Evolutionary conservation across 1,140 invertebrate genomes (phyloP).

Genomic region (Bombus superbus): DNA sequence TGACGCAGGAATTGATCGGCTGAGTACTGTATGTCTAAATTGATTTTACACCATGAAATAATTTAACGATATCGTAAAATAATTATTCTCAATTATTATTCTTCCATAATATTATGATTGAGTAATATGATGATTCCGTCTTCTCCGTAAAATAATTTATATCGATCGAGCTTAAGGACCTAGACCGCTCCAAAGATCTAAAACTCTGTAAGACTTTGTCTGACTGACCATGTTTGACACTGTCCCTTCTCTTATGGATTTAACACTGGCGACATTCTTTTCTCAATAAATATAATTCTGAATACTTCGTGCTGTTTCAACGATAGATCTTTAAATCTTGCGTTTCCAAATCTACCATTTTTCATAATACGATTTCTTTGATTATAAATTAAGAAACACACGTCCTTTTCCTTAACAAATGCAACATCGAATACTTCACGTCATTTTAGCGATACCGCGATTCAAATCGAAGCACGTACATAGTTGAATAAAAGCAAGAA

Average conservation of each 20-base stretch:
- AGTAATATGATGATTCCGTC: too few relatives aligned
- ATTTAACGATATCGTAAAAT: not conserved
- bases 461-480: not conserved
- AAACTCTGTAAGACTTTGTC: not conserved
- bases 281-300: not conserved
- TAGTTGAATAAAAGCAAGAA: not conserved
- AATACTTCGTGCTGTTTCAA: not conserved
- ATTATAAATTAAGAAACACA: not conserved
- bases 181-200: not conserved
- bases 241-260: not conserved
- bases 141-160: not conserved
- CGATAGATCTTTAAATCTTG: not conserved
- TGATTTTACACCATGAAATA: not conserved
- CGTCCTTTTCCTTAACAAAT: not conserved
- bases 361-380: too few relatives aligned
- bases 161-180: not conserved
- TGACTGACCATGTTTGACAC: not conserved
- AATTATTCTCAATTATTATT: not conserved
- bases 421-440: not conserved
- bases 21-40: not conserved
- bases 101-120: not conserved
- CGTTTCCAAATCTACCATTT: not conserved
- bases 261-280: not conserved
- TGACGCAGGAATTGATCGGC: not conserved
- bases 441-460: not conserved